A percentile compares a stretch with the other conserved stretches of the same genome.
Evolutionary conservation across 2,113 vertebrate genomes (phyloP).

Genomic region (Promerops cafer): DNA sequence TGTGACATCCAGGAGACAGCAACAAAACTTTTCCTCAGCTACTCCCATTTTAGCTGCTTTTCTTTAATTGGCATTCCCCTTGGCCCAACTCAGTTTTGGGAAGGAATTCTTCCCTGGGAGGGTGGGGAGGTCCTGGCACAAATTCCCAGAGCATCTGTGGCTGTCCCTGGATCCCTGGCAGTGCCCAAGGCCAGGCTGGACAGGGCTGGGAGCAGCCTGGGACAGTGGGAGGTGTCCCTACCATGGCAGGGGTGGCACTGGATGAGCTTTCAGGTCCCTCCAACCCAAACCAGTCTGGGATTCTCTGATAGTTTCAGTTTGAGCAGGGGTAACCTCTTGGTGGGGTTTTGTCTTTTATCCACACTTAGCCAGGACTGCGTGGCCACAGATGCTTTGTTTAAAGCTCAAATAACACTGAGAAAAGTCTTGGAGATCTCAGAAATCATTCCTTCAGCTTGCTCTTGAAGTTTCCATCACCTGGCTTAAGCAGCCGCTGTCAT

Average conservation of each 20-base stretch:
- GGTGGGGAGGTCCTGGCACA: background rate
- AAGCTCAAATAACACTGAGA: background rate
- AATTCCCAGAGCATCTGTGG: background rate
- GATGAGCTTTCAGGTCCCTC: fast-evolving
- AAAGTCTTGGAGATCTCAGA: background rate
- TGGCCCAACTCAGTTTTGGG: background rate
- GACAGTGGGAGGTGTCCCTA: background rate
- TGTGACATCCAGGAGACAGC: background rate
- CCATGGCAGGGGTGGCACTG: background rate
- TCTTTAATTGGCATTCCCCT: background rate
- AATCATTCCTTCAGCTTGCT: background rate
- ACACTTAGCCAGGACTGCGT: background rate
- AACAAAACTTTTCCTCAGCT: background rate
- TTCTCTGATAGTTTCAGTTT: background rate
- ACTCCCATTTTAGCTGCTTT: background rate
- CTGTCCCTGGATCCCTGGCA: background rate
- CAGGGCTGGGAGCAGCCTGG: background rate
- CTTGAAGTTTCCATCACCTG: background rate
- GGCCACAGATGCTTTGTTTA: background rate
- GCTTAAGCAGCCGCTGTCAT: background rate
- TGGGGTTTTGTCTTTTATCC: background rate
- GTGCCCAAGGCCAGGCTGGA: background rate
- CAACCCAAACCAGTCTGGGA: background rate
- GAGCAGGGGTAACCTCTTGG: background rate
- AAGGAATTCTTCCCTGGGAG: fast-evolving